Conservation (phyloP, 2,797 vertebrate genomes). For the Zalophus californianus region DNA sequence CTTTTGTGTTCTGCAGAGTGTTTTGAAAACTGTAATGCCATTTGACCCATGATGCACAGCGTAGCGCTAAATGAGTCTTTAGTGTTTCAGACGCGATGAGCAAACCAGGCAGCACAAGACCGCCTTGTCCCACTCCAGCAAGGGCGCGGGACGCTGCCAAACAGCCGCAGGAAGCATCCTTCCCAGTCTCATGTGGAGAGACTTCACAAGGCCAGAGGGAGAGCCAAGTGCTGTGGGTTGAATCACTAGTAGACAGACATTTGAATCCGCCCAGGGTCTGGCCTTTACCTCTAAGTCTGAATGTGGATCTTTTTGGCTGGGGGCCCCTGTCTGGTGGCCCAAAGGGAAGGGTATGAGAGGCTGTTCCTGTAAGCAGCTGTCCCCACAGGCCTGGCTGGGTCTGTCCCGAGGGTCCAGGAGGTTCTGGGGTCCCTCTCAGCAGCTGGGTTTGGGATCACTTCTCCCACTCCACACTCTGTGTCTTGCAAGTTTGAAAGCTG, state of each 20-base stretch:
- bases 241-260: background rate
- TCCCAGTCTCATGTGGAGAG: slow-evolving; percentile 27
- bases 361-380: background rate
- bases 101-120: slow-evolving; percentile 48
- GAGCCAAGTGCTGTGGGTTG: background rate
- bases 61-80: background rate
- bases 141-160: background rate
- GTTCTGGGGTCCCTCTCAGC: background rate
- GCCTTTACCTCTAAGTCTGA: background rate
- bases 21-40: background rate
- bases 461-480: background rate
- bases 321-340: background rate
- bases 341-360: background rate
- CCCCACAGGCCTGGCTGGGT: background rate
- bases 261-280: background rate
- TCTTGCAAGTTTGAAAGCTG: background rate
- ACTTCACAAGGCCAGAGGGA: slow-evolving; percentile 50
- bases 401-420: background rate
- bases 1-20: background rate
- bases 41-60: background rate
- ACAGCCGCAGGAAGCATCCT: slow-evolving; percentile 67
- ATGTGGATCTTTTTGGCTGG: background rate
- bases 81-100: slow-evolving; percentile 20
- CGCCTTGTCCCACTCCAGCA: slow-evolving; percentile 19
- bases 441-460: background rate